Percentiles rank a stretch among this genome's conserved stretches.
These are phyloP conservation scores for Apodemia zela DNA, from an alignment of 2,888 invertebrate genomes.

Conservation along the genomic window DNA sequence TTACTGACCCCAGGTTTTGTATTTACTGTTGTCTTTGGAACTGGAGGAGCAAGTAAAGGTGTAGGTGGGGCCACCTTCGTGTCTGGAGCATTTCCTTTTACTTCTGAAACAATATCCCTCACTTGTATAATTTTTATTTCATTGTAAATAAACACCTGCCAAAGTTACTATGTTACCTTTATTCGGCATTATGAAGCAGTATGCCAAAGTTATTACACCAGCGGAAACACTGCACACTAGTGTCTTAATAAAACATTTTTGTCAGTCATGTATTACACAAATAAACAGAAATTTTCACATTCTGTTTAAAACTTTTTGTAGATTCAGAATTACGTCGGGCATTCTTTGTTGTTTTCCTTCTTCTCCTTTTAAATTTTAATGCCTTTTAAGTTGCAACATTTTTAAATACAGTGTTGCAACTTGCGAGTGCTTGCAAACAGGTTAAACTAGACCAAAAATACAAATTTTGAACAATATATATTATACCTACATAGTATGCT, in stretches of 20 bases:
- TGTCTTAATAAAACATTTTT: background rate
- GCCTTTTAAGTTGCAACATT: too few species aligned
- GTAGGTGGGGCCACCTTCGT: constrained; percentile 20
- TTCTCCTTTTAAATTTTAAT: background rate
- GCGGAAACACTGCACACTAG: background rate
- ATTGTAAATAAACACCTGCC: background rate
- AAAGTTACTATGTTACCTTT: constrained; percentile 38
- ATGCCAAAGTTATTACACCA: background rate
- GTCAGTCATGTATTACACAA: background rate
- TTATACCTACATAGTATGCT: too few species aligned
- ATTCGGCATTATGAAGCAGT: constrained; percentile 40
- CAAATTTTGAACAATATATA: too few species aligned
- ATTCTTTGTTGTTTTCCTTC: background rate
- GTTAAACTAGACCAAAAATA: too few species aligned
- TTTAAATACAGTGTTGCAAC: too few species aligned
- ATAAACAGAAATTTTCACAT: background rate
- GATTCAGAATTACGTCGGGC: background rate
- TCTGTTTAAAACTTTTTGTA: background rate
- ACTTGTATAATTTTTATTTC: background rate
- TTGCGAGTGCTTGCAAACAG: too few species aligned
- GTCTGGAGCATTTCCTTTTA: constrained; percentile 17
- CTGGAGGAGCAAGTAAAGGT: constrained; percentile 20
- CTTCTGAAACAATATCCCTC: constrained; percentile 21
- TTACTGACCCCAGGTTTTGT: constrained; percentile 26
- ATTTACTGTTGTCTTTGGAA: constrained; percentile 18